Percentiles rank a stretch among this genome's conserved stretches.
Conservation (phyloP, 1,140 invertebrate genomes). For the Zeugodacus cucurbitae region DNA sequence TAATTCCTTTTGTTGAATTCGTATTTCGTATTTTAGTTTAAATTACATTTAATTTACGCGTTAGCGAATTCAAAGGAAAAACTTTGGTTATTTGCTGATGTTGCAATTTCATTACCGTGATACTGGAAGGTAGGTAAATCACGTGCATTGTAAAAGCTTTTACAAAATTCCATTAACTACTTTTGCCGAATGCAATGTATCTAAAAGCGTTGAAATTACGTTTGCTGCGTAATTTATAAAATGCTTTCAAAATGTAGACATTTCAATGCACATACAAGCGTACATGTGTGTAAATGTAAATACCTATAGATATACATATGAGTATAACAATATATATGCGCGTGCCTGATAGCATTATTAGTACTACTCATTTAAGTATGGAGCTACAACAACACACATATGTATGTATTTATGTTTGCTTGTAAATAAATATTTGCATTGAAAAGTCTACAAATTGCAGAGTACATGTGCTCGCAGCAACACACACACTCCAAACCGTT, state of each 20-base stretch:
- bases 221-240: background rate
- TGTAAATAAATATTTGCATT: background rate
- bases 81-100: background rate
- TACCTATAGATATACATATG: too few relatives aligned
- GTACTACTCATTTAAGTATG: background rate
- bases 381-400: background rate
- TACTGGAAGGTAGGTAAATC: background rate
- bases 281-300: background rate
- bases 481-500: background rate
- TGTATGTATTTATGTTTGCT: background rate
- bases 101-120: slow-evolving; percentile 14
- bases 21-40: background rate
- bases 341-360: background rate
- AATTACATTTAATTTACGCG: background rate
- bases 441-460: background rate
- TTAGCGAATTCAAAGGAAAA: background rate
- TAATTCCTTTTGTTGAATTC: too few relatives aligned
- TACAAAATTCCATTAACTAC: background rate
- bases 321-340: background rate
- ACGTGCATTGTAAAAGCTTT: background rate
- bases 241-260: background rate
- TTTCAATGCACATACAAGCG: background rate
- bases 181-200: background rate
- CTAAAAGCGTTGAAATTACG: background rate
- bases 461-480: background rate